Conservation (phyloP, 2,113 vertebrate species). For the Tapirus terrestris region DNA sequence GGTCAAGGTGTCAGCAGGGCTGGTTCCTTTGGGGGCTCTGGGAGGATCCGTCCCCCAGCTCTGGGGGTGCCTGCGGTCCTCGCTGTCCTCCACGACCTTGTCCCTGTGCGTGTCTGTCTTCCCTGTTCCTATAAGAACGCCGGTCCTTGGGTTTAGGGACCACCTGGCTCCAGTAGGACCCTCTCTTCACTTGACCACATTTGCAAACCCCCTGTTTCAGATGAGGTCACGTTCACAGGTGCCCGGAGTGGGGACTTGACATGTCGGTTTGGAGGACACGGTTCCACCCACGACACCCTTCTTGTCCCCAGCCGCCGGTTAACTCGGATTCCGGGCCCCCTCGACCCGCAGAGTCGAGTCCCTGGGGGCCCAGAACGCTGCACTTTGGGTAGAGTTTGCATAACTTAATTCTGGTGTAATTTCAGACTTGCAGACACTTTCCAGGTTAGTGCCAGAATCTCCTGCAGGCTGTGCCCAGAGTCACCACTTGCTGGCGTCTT, state of each 20-base stretch:
- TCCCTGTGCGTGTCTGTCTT: neutral
- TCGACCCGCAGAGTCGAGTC: neutral
- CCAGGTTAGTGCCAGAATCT: neutral
- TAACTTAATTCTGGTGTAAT: neutral
- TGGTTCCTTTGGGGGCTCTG: neutral
- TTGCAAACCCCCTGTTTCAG: neutral
- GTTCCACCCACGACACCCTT: accelerated
- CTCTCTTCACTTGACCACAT: neutral
- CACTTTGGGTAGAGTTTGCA: neutral
- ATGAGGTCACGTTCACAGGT: neutral
- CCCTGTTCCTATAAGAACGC: neutral
- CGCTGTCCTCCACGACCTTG: neutral
- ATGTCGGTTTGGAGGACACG: neutral
- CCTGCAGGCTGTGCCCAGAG: neutral
- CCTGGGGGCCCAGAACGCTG: neutral
- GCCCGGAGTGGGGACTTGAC: too few species aligned
- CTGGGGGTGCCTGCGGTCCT: accelerated
- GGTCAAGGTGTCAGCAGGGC: neutral
- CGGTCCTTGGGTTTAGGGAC: neutral
- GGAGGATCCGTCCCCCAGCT: neutral
- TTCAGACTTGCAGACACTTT: neutral
- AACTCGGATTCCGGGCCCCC: neutral
- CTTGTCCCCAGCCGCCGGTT: neutral
- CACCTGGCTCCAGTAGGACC: neutral
- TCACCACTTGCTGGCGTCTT: neutral